phyloP scores from a whole-genome alignment of 2,113 vertebrate species.

The Rynchops niger region DNA sequence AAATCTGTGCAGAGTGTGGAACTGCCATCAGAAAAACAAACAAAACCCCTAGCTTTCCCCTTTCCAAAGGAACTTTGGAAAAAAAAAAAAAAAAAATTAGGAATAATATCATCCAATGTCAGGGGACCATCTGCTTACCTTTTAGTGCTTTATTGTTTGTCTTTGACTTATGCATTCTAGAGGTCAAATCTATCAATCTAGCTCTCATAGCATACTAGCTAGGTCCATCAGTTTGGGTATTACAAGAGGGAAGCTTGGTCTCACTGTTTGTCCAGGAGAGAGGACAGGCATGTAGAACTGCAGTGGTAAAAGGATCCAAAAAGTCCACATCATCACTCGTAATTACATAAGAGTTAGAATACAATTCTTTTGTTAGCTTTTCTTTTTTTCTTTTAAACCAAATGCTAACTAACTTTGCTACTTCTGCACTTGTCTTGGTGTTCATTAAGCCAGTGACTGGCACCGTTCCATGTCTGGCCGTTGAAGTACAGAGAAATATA shows the following conservation, averaged over 20 bases:
- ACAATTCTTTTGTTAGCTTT: neutral
- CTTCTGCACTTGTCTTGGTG: neutral
- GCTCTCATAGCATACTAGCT: neutral
- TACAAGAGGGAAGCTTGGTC: neutral
- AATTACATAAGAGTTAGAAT: neutral
- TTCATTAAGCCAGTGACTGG: constrained; percentile 27
- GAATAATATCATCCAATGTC: neutral
- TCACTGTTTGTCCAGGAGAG: neutral
- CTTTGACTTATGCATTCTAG: neutral
- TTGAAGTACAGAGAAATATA: constrained; percentile 39
- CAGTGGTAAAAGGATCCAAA: neutral
- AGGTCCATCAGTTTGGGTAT: neutral
- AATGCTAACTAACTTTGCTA: neutral
- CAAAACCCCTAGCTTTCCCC: neutral
- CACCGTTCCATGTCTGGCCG: constrained; percentile 10
- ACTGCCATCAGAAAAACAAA: neutral
- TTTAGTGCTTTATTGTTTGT: neutral
- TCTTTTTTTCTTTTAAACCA: neutral
- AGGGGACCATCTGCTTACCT: neutral
- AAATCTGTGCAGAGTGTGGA: neutral
- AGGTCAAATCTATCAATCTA: neutral
- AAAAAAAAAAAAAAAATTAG: no score
- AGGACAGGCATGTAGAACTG: neutral
- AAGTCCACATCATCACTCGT: neutral
- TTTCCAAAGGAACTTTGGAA: neutral